These are phyloP conservation scores for Cyclophora albipunctata DNA, from an alignment of 2,888 invertebrate species.

Conservation along the genomic window DNA sequence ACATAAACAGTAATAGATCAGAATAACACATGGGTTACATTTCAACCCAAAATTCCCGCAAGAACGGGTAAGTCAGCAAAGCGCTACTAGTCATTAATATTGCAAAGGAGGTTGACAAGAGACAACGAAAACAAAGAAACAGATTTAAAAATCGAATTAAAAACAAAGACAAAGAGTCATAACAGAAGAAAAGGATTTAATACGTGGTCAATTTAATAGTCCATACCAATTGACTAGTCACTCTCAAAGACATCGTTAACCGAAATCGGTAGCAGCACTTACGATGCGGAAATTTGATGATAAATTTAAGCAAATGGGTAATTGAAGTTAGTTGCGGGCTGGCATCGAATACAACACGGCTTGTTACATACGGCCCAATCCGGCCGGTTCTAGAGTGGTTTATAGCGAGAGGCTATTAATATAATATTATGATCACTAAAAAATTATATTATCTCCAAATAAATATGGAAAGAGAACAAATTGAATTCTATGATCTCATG, in stretches of 20 bases:
- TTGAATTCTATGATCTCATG: no score
- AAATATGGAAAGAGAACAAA: no score
- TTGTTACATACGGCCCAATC: conserved; percentile 56
- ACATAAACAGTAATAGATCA: no score
- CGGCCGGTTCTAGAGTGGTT: conserved; percentile 28
- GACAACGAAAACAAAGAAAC: no score
- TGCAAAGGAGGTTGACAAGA: no score
- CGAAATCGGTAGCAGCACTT: conserved; percentile 19
- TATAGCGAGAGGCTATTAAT: conserved; percentile 31
- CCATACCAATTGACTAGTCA: background rate
- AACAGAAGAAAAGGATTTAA: no score
- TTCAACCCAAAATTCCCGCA: no score
- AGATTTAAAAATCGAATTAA: no score
- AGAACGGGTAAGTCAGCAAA: no score
- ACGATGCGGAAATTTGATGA: conserved; percentile 35
- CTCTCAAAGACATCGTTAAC: conserved; percentile 6
- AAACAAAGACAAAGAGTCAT: background rate
- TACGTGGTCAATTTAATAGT: background rate
- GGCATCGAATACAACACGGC: conserved; percentile 47
- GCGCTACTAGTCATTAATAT: no score
- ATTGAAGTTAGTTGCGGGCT: conserved; percentile 44
- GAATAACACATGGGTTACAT: no score
- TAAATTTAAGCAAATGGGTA: conserved; percentile 61
- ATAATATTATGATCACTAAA: conserved; percentile 16
- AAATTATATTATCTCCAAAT: no score